Evolutionary conservation across 2,113 vertebrate species (phyloP), one percentile per base, ranked within the genome.

Genomic region (Phycodurus eques): DNA sequence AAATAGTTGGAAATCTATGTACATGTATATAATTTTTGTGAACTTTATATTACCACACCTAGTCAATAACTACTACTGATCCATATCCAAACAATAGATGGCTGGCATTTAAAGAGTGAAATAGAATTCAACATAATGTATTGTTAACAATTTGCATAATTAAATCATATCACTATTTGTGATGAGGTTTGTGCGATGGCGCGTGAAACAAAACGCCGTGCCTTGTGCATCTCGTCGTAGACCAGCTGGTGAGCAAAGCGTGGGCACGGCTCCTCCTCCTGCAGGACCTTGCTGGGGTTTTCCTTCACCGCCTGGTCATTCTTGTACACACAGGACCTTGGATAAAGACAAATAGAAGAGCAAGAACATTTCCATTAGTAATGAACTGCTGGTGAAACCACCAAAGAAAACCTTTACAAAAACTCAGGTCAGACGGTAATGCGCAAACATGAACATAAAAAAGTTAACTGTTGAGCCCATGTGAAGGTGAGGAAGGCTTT

Each of bases 281-380:
- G 96, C 54, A 97, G 92, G 76, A 94, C 94, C 91, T 98, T 99
- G 77, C 90, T 94, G 4, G 94, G 92, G 88, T 96, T 98, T 74
- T 99, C 98, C 83, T 99, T 99, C 79, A 96, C 92, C 15, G 95
- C 94, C 83, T 99, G 98, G 81, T 99, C 97, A 33, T 99, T 99
- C 88, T 99, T 99, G 83, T 99, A 99, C 43, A 99, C 97, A 74
- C 98, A 99, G 13, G 97, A 99, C 98, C 98, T 66, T 99, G 85
- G 70, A 11, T 35, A 67, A 17, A 64, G 19, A 53, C 1, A 66
- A 66, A 66, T 47, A 47, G 2, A 47, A 66, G 7, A 65, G 20
- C 11, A 80, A 20, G 59, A 2, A 72, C 57, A 59, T 42, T 33
- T 47, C 63, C 35, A 56, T 67, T 47, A 39, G 35, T 39, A 15